phyloP scores from a whole-genome alignment of 2,888 invertebrate species.

The Caenorhabditis zanzibari region DNA sequence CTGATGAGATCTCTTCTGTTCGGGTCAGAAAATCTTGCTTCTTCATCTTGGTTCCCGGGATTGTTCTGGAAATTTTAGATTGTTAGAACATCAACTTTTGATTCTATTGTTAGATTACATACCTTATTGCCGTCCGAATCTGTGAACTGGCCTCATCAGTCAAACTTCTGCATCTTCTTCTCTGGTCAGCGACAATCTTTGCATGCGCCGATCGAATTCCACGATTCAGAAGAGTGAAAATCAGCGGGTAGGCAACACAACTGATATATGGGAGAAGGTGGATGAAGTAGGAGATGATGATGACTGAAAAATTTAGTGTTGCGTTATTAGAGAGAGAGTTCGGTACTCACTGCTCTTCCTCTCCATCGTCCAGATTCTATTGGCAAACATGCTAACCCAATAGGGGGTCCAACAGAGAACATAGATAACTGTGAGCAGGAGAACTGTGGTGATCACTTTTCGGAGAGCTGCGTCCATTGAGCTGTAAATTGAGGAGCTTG shows the following conservation, averaged over 20 bases:
- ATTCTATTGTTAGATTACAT: background rate
- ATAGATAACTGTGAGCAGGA: slow-evolving; percentile 81
- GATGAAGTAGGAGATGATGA: slow-evolving; percentile 81
- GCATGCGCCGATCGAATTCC: slow-evolving; percentile 76
- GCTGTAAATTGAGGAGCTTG: slow-evolving; percentile 62
- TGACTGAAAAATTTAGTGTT: slow-evolving; percentile 73
- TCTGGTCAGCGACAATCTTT: slow-evolving; percentile 73
- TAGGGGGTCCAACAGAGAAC: slow-evolving; percentile 82
- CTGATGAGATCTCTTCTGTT: slow-evolving; percentile 55
- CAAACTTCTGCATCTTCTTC: slow-evolving; percentile 70
- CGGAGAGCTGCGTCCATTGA: slow-evolving; percentile 80
- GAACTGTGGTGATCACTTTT: slow-evolving; percentile 81
- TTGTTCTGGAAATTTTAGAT: slow-evolving; percentile 47
- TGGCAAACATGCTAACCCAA: slow-evolving; percentile 79
- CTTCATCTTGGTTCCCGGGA: slow-evolving; percentile 44
- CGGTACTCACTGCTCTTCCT: slow-evolving; percentile 70
- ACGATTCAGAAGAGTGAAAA: slow-evolving; percentile 80
- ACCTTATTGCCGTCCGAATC: slow-evolving; percentile 68
- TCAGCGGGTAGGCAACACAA: slow-evolving; percentile 82
- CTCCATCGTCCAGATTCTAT: slow-evolving; percentile 69
- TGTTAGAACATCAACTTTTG: background rate
- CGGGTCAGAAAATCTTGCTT: slow-evolving; percentile 49
- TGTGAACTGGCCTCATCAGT: slow-evolving; percentile 75
- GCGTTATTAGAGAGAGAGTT: background rate
- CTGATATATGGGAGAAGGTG: slow-evolving; percentile 82